These are phyloP conservation scores for Tarsius wallacei DNA, from an alignment of 2,797 vertebrate species.

Conservation along the genomic window DNA sequence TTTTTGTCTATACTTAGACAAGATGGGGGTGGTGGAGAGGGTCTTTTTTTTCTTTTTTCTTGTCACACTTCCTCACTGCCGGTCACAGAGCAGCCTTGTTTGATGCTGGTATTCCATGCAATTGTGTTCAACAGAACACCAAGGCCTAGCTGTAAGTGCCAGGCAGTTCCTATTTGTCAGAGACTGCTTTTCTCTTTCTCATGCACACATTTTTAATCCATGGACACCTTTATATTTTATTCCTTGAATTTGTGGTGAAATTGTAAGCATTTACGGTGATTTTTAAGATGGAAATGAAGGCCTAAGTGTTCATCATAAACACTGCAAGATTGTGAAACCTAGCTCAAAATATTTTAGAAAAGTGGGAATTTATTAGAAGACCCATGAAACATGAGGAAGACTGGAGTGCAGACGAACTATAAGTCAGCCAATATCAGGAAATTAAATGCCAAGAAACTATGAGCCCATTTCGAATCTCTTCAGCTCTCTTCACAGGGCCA, in stretches of 20 bases:
- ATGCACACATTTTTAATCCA: not conserved
- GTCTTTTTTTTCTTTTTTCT: not conserved
- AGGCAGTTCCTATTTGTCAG: not conserved
- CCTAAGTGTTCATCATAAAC: not conserved
- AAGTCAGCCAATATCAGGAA: not conserved
- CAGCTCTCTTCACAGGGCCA: not conserved
- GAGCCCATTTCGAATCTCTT: not conserved
- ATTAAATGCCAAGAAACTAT: not conserved
- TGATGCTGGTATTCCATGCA: not conserved
- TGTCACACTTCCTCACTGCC: not conserved
- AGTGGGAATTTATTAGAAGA: not conserved
- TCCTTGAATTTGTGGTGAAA: conserved; percentile 43
- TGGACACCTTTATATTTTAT: not conserved
- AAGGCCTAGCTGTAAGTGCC: not conserved
- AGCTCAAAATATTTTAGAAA: not conserved
- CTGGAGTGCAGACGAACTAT: not conserved
- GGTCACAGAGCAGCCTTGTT: not conserved
- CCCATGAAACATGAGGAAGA: not conserved
- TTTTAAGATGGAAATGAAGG: conserved; percentile 32
- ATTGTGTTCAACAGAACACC: not conserved
- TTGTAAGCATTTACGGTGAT: not conserved
- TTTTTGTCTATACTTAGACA: not conserved
- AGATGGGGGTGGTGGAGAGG: not conserved
- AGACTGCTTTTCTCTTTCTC: conserved; percentile 3
- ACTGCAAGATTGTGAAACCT: not conserved